A percentile compares a stretch with the other conserved stretches of the same genome.
Conservation (phyloP, 2,888 invertebrate genomes). For the Zaprionus bogoriensis region DNA sequence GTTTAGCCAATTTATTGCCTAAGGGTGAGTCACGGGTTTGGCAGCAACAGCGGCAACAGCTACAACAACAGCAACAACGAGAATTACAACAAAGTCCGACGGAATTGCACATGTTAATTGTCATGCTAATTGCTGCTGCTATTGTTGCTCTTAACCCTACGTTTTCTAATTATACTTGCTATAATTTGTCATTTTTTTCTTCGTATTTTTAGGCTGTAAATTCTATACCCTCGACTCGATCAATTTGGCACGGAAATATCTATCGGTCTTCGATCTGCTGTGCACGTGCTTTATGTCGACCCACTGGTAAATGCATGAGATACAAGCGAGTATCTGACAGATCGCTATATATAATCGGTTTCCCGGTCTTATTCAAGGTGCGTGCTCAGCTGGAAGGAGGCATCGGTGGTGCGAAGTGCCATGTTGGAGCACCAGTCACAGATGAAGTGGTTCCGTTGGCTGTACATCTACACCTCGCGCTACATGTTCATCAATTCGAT, state of each 20-base stretch:
- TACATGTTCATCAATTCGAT: constrained; percentile 96
- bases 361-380: constrained; percentile 84
- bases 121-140: constrained; percentile 53
- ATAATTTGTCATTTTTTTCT: constrained; percentile 39
- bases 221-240: constrained; percentile 93
- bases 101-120: constrained; percentile 71
- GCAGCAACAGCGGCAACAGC: constrained; percentile 28
- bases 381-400: constrained; percentile 86
- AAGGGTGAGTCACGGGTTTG: constrained; percentile 85
- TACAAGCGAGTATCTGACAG: not conserved
- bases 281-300: constrained; percentile 90
- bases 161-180: constrained; percentile 38
- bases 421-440: constrained; percentile 96
- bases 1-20: constrained; percentile 89
- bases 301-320: constrained; percentile 86
- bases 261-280: constrained; percentile 91
- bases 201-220: constrained; percentile 91
- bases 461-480: constrained; percentile 94
- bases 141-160: constrained; percentile 14
- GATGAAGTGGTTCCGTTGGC: constrained; percentile 95
- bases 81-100: constrained; percentile 25
- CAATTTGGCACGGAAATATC: constrained; percentile 93
- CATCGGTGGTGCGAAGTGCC: constrained; percentile 87
- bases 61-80: constrained; percentile 23
- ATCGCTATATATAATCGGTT: not conserved